Evolutionary conservation across 2,797 vertebrate species (phyloP).

Genomic region (Xerus rutilus): DNA sequence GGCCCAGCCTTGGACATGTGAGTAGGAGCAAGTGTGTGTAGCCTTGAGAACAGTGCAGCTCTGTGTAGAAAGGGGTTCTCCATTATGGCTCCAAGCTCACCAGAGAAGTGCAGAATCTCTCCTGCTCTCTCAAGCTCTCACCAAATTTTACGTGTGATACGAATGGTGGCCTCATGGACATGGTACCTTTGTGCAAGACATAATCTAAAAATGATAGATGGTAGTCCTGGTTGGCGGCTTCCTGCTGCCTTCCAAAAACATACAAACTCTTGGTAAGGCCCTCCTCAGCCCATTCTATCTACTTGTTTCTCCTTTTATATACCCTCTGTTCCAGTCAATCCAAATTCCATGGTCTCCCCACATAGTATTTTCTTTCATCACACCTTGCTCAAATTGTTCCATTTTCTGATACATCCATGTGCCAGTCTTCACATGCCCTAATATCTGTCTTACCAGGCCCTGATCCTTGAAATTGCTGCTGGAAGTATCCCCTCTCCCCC

Average conservation of each 20-base stretch:
- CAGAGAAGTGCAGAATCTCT: neutral
- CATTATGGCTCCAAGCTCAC: neutral
- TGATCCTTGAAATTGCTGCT: neutral
- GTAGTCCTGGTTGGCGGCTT: neutral
- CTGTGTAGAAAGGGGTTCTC: neutral
- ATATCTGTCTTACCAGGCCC: neutral
- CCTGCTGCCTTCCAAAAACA: neutral
- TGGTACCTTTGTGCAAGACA: neutral
- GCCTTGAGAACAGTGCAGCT: neutral
- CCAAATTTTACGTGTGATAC: neutral
- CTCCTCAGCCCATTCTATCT: neutral
- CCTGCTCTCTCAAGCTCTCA: neutral
- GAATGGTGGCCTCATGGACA: neutral
- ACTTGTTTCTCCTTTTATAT: neutral
- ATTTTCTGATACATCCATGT: neutral
- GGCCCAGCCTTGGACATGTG: neutral
- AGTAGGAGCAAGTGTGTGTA: neutral
- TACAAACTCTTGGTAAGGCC: neutral
- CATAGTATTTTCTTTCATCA: neutral
- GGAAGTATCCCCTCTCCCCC: rapidly evolving
- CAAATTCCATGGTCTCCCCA: neutral
- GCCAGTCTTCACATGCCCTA: neutral
- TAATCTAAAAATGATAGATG: neutral
- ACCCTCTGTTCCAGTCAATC: neutral
- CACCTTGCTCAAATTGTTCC: neutral